Evolutionary conservation across 1,140 invertebrate species (phyloP).

Genomic region (Wasmannia auropunctata): DNA sequence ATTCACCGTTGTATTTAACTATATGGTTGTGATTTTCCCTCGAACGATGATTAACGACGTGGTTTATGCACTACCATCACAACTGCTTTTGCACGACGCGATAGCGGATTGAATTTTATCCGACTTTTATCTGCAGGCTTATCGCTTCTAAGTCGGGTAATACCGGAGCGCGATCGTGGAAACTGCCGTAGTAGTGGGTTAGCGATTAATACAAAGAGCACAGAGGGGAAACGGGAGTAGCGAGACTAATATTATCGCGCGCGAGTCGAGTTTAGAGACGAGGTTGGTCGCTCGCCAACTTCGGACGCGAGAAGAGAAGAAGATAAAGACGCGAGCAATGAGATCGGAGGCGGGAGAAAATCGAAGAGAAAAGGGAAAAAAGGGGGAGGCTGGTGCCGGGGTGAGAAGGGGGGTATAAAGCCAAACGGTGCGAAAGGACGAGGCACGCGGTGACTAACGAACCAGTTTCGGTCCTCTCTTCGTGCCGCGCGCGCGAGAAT

Average conservation of each 20-base stretch:
- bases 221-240: not conserved
- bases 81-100: too few relatives aligned
- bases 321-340: not conserved
- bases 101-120: not conserved
- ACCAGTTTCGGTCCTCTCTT: slow-evolving; percentile 45
- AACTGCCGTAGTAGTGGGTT: not conserved
- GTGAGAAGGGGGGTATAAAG: not conserved
- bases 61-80: not conserved
- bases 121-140: slow-evolving; percentile 3
- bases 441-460: slow-evolving; percentile 35
- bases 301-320: not conserved
- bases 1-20: not conserved
- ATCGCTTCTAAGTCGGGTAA: not conserved
- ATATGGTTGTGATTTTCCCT: not conserved
- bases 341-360: not conserved
- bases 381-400: not conserved
- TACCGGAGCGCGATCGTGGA: not conserved
- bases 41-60: not conserved
- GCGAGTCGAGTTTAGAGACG: not conserved
- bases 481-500: slow-evolving; percentile 45
- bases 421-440: slow-evolving; percentile 13
- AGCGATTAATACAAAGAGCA: not conserved
- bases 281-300: slow-evolving; percentile 13
- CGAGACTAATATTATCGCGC: not conserved
- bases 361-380: not conserved